Percentiles rank a stretch among this genome's conserved stretches.
Evolutionary conservation across 2,888 invertebrate genomes (phyloP).

Genomic region (Drosophila robusta): DNA sequence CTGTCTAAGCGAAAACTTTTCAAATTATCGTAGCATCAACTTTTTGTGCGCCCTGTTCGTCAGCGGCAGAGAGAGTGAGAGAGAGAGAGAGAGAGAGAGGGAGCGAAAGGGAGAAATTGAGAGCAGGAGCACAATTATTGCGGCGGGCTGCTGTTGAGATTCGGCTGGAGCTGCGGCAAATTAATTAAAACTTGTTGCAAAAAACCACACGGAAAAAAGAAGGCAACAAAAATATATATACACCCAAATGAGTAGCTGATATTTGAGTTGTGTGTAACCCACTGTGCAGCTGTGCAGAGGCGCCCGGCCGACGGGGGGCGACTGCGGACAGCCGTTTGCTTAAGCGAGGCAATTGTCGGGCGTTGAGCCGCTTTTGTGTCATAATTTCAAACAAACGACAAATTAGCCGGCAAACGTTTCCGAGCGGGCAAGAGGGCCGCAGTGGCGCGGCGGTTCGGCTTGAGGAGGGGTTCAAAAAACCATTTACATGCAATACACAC

Average conservation of each 20-base stretch:
- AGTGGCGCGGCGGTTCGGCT: neutral
- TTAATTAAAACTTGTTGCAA: conserved; percentile 79
- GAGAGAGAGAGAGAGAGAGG: neutral
- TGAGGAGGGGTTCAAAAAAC: conserved; percentile 44
- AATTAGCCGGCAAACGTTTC: conserved; percentile 70
- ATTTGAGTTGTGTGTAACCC: conserved; percentile 35
- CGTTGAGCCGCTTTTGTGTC: conserved; percentile 63
- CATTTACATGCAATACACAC: conserved; percentile 72
- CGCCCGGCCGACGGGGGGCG: neutral
- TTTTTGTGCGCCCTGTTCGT: conserved; percentile 53
- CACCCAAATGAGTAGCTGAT: conserved; percentile 41
- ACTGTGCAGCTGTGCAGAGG: conserved; percentile 19
- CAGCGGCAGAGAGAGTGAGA: neutral
- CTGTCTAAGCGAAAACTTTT: conserved; percentile 80
- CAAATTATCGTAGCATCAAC: conserved; percentile 79
- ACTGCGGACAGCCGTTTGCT: neutral
- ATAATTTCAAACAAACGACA: conserved; percentile 72
- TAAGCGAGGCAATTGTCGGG: conserved; percentile 49
- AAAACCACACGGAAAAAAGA: conserved; percentile 45
- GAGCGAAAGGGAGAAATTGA: neutral
- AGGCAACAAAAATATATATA: neutral
- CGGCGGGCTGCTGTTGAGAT: conserved; percentile 31
- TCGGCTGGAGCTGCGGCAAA: conserved; percentile 66
- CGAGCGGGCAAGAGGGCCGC: conserved; percentile 3
- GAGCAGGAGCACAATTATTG: conserved; percentile 48